These are phyloP conservation scores for Euzetes globulus DNA, from an alignment of 2,888 invertebrate genomes.

Conservation along the genomic window DNA sequence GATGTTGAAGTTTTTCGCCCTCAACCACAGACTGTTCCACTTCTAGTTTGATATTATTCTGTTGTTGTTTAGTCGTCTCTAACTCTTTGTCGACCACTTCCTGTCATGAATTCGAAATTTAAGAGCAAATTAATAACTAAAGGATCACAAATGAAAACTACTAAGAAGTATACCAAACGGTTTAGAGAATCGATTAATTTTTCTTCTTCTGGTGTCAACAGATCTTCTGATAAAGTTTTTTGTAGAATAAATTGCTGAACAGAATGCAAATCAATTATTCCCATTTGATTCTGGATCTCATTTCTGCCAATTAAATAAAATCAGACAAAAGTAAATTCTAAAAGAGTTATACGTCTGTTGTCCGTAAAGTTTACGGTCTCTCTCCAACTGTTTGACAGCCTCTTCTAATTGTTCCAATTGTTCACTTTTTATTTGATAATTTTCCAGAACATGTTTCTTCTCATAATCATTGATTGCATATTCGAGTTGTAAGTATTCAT, in stretches of 20 bases:
- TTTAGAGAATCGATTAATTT: slow-evolving; percentile 40
- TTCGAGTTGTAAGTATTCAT: slow-evolving; percentile 40
- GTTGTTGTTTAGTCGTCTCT: slow-evolving; percentile 40
- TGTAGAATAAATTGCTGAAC: slow-evolving; percentile 39
- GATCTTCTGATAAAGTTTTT: slow-evolving; percentile 38
- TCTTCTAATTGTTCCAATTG: slow-evolving; percentile 40
- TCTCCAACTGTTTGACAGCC: slow-evolving; percentile 35
- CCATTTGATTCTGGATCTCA: slow-evolving; percentile 25
- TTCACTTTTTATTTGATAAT: slow-evolving; percentile 40
- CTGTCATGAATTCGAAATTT: slow-evolving; percentile 37
- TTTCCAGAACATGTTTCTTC: slow-evolving; percentile 39
- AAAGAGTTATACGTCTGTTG: slow-evolving; percentile 31
- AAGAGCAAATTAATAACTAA: not conserved
- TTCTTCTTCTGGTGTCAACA: slow-evolving; percentile 39
- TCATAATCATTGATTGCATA: slow-evolving; percentile 39
- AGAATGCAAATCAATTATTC: slow-evolving; percentile 35
- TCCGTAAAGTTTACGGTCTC: slow-evolving; percentile 23
- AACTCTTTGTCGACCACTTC: slow-evolving; percentile 43
- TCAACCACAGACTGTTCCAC: slow-evolving; percentile 40
- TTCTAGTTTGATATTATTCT: slow-evolving; percentile 41
- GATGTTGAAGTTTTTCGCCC: slow-evolving; percentile 47
- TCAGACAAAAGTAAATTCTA: not conserved
- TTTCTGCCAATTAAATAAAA: not conserved
- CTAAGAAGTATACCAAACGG: slow-evolving; percentile 36
- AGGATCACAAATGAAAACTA: not conserved